Evolutionary conservation across 2,888 invertebrate species (phyloP).

Genomic region (Drosophila barbarae): DNA sequence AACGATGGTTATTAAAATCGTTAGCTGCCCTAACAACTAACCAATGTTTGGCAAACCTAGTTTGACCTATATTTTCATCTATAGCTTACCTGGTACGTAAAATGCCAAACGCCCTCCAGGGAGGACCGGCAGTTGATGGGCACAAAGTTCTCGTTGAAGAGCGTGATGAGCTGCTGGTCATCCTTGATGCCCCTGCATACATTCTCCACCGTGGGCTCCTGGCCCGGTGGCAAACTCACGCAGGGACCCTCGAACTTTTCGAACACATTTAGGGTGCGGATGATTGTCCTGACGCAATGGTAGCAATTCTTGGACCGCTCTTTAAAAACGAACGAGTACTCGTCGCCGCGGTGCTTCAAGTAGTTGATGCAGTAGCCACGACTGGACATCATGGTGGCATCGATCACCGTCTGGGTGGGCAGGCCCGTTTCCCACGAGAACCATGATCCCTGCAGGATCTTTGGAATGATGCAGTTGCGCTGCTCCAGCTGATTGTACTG

Average conservation of each 20-base stretch:
- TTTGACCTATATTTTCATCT: background rate
- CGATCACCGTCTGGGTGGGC: constrained; percentile 90
- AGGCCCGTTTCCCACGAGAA: constrained; percentile 92
- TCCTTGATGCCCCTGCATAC: constrained; percentile 88
- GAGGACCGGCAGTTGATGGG: constrained; percentile 95
- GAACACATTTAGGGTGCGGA: constrained; percentile 92
- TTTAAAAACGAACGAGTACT: constrained; percentile 91
- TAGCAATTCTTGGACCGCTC: constrained; percentile 84
- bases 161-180: constrained; percentile 89
- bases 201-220: constrained; percentile 86
- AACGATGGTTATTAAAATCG: background rate
- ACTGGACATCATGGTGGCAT: constrained; percentile 88
- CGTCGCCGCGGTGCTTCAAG: constrained; percentile 86
- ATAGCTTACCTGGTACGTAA: constrained; percentile 86
- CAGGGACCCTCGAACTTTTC: constrained; percentile 94
- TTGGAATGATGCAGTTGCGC: constrained; percentile 86
- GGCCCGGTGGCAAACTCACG: constrained; percentile 84
- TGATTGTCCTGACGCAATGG: constrained; percentile 90
- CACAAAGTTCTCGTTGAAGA: constrained; percentile 93
- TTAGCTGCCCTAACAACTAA: background rate
- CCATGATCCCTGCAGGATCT: constrained; percentile 91
- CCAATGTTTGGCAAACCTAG: background rate
- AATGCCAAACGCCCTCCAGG: constrained; percentile 97
- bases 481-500: constrained; percentile 65
- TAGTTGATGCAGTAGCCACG: constrained; percentile 87